Percentiles rank a stretch among this genome's conserved stretches.
These are phyloP conservation scores for Trachythela sp. DNA, from an alignment of 64 coral and sea anemone species.

Conservation along the genomic window DNA sequence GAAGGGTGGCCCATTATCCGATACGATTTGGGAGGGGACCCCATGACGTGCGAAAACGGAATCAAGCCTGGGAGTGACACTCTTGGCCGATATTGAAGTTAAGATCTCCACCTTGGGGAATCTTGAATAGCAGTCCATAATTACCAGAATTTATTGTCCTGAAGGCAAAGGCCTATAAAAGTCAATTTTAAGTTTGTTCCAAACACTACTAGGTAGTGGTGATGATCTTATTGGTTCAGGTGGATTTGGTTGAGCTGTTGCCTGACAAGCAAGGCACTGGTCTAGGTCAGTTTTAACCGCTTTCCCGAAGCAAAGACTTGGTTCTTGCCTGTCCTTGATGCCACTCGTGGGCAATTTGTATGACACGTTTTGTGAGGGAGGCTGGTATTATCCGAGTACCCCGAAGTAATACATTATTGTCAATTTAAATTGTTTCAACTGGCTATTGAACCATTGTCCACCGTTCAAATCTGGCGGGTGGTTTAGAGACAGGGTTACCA, in stretches of 20 bases:
- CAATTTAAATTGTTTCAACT: neutral
- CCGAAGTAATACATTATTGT: neutral
- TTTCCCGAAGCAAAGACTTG: too few species aligned
- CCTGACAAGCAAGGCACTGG: neutral
- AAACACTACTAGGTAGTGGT: neutral
- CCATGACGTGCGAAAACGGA: neutral
- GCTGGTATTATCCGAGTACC: neutral
- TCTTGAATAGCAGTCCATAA: too few species aligned
- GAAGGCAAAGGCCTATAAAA: neutral
- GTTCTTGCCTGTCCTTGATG: too few species aligned
- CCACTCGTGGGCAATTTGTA: too few species aligned
- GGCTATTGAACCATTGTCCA: neutral
- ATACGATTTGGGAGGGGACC: neutral
- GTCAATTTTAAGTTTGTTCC: neutral
- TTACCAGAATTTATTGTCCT: neutral
- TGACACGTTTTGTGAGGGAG: neutral
- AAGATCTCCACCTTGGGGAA: neutral
- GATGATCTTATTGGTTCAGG: neutral
- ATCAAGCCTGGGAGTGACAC: neutral
- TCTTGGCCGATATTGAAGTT: neutral
- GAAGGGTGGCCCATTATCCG: neutral
- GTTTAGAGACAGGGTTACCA: neutral
- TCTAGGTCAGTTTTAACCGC: neutral
- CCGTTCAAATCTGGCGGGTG: slow-evolving; percentile 8
- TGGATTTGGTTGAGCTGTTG: neutral